Percentiles rank a stretch among this genome's conserved stretches.
phyloP scores from a whole-genome alignment of 2,797 vertebrate species.

The Mus caroli region DNA sequence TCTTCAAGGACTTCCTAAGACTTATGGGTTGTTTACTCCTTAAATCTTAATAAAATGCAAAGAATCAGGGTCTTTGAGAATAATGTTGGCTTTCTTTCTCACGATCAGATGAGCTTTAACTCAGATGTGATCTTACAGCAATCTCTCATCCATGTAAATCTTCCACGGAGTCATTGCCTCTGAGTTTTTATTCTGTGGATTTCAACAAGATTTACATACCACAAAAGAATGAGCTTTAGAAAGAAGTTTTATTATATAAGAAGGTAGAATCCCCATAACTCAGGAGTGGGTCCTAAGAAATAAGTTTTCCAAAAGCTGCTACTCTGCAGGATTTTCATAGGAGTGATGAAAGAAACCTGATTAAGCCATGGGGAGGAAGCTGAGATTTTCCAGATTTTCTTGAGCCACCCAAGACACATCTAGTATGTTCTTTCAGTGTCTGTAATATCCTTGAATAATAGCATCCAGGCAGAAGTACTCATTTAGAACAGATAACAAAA shows the following conservation, averaged over 20 bases:
- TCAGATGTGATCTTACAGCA: not conserved
- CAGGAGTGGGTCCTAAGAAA: not conserved
- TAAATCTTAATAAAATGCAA: not conserved
- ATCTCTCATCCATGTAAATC: not conserved
- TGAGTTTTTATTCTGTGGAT: not conserved
- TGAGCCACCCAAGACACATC: not conserved
- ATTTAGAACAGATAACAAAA: not conserved
- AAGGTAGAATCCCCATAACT: not conserved
- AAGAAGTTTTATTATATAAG: not conserved
- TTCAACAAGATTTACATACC: not conserved
- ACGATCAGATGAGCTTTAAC: not conserved
- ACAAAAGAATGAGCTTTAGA: not conserved
- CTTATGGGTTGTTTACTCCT: not conserved
- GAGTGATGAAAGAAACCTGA: not conserved
- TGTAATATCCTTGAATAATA: not conserved
- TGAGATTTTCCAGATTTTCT: not conserved
- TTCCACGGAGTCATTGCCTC: not conserved
- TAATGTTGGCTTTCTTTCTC: not conserved
- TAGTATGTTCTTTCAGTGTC: not conserved
- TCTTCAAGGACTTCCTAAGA: not conserved
- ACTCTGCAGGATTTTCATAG: not conserved
- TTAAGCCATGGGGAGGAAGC: rapidly evolving
- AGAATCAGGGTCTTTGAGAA: not conserved
- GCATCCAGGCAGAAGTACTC: not conserved
- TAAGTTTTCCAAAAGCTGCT: not conserved